phyloP scores from a whole-genome alignment of 2,113 vertebrate genomes.

The Spea multiplicata region DNA sequence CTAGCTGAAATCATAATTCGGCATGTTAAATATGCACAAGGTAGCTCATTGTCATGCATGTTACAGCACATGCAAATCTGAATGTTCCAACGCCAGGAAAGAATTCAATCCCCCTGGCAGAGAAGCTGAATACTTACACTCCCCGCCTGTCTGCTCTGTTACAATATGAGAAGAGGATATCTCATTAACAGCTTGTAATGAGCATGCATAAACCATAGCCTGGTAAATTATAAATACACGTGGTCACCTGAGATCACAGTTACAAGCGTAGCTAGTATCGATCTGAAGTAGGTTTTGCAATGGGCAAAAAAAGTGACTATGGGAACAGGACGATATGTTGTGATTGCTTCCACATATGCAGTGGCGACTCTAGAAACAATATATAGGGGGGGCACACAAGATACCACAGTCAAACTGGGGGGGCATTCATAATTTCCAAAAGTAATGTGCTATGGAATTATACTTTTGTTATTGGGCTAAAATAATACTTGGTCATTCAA shows the following conservation, averaged over 20 bases:
- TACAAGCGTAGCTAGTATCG: slow-evolving; percentile 36
- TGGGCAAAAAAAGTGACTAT: too few relatives aligned
- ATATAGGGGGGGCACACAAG: too few relatives aligned
- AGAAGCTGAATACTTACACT: slow-evolving; percentile 39
- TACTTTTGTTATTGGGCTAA: too few relatives aligned
- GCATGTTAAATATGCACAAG: not conserved
- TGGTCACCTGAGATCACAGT: slow-evolving; percentile 50
- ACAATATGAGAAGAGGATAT: slow-evolving; percentile 47
- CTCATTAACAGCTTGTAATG: slow-evolving; percentile 58
- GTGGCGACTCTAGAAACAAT: too few relatives aligned
- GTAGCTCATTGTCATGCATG: not conserved
- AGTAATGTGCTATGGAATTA: too few relatives aligned
- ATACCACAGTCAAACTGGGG: too few relatives aligned
- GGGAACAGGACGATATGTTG: too few relatives aligned
- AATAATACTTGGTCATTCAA: too few relatives aligned
- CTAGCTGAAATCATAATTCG: too few relatives aligned
- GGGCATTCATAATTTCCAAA: too few relatives aligned
- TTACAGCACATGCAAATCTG: slow-evolving; percentile 10
- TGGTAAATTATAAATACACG: slow-evolving; percentile 59
- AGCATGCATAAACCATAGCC: slow-evolving; percentile 50
- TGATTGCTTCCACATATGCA: too few relatives aligned
- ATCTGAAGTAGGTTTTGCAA: not conserved
- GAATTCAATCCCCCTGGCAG: slow-evolving; percentile 47
- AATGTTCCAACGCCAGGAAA: slow-evolving; percentile 43
- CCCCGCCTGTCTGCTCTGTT: slow-evolving; percentile 34